A percentile compares a stretch with the other conserved stretches of the same genome.
Conservation (phyloP, 1,140 invertebrate genomes). For the Diorhabda carinulata region DNA sequence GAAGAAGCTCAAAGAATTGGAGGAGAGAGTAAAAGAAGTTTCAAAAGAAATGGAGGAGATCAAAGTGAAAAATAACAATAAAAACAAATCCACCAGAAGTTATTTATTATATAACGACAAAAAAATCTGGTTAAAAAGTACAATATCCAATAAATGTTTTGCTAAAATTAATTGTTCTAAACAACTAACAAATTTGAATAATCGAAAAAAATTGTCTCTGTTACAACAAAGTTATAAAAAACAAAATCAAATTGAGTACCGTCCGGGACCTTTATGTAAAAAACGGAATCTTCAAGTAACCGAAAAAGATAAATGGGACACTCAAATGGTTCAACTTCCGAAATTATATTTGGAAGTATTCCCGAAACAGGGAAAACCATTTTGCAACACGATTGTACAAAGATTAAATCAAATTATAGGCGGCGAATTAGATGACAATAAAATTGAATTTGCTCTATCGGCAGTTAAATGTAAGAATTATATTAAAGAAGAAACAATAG, state of each 20-base stretch:
- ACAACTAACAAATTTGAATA: neutral
- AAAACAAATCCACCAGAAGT: slow-evolving; percentile 18
- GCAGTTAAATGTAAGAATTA: slow-evolving; percentile 30
- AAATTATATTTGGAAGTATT: slow-evolving; percentile 41
- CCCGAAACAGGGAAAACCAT: slow-evolving; percentile 39
- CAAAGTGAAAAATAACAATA: slow-evolving; percentile 10
- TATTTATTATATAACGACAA: slow-evolving; percentile 34
- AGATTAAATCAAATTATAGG: slow-evolving; percentile 5
- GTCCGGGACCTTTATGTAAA: slow-evolving; percentile 46
- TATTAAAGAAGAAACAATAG: slow-evolving; percentile 7
- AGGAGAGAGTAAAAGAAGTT: neutral
- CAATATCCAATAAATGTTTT: slow-evolving; percentile 22
- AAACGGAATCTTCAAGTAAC: slow-evolving; percentile 40
- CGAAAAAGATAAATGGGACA: slow-evolving; percentile 32
- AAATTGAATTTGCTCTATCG: slow-evolving; percentile 45
- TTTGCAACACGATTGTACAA: slow-evolving; percentile 23
- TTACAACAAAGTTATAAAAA: slow-evolving; percentile 21
- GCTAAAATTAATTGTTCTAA: slow-evolving; percentile 19
- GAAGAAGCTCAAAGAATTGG: slow-evolving; percentile 7
- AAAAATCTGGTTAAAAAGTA: slow-evolving; percentile 30
- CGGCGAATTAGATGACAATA: slow-evolving; percentile 3
- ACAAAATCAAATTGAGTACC: slow-evolving; percentile 29
- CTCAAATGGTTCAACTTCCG: slow-evolving; percentile 41
- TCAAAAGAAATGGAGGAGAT: slow-evolving; percentile 3
- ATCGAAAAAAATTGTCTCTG: slow-evolving; percentile 31